phyloP scores from a whole-genome alignment of 2,888 invertebrate genomes.

The Lasius fuliginosus region DNA sequence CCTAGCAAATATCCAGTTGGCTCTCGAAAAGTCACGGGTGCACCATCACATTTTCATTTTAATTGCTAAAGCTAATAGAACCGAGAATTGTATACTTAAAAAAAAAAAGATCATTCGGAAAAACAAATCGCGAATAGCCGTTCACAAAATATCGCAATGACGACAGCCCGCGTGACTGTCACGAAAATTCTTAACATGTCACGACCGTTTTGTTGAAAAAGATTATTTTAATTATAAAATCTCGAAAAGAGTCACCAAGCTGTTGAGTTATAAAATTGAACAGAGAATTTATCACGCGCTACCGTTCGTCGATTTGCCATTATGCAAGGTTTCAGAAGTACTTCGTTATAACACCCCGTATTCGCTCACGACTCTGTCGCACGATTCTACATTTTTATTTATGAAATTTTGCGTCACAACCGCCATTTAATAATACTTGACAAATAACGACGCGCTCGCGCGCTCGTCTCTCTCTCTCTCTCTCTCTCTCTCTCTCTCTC shows the following conservation, averaged over 20 bases:
- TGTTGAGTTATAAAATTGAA: background rate
- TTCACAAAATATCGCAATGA: background rate
- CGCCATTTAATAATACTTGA: constrained; percentile 52
- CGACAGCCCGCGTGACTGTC: background rate
- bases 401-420: constrained; percentile 30
- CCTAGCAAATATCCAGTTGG: constrained; percentile 16
- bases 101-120: constrained; percentile 12
- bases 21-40: background rate
- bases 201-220: background rate
- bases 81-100: background rate
- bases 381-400: constrained; percentile 22
- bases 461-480: constrained; percentile 1
- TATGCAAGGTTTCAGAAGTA: background rate
- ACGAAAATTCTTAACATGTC: background rate
- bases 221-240: constrained; percentile 5
- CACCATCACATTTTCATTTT: constrained; percentile 28
- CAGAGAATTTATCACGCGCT: background rate
- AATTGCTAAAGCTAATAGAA: constrained; percentile 32
- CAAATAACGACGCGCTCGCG: constrained; percentile 31
- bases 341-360: background rate
- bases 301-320: background rate
- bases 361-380: background rate
- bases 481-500: too few relatives aligned
- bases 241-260: background rate
- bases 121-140: constrained; percentile 16